Percentiles rank a stretch among this genome's conserved stretches.
Conservation (phyloP, 2,113 vertebrate genomes). For the Fregetta grallaria region DNA sequence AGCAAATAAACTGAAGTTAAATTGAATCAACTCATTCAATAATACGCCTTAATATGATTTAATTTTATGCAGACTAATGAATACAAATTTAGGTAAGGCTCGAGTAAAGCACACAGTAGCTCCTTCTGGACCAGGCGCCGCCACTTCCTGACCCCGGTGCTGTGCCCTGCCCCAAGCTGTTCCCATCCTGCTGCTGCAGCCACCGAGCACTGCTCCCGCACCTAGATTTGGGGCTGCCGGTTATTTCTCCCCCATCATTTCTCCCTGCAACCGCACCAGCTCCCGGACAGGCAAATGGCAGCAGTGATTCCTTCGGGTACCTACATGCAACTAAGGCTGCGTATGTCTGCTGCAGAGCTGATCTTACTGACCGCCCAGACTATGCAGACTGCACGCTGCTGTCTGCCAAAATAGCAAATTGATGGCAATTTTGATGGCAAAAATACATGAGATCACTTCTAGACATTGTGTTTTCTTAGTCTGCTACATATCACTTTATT, state of each 20-base stretch:
- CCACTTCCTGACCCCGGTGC: background rate
- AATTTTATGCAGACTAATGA: slow-evolving; percentile 69
- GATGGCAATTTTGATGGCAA: background rate
- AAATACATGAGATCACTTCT: background rate
- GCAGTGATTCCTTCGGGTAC: background rate
- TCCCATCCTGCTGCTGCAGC: background rate
- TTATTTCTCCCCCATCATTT: background rate
- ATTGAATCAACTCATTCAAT: slow-evolving; percentile 62
- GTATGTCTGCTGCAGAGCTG: accelerated
- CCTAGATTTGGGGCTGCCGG: background rate
- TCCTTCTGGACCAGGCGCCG: background rate
- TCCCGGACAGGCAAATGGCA: background rate
- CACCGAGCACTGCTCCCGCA: accelerated
- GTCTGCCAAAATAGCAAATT: too few relatives aligned
- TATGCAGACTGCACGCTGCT: accelerated
- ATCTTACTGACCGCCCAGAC: accelerated
- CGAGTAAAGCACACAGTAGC: background rate
- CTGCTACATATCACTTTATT: background rate
- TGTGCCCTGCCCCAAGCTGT: background rate
- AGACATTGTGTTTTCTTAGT: background rate
- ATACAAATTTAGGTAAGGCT: slow-evolving; percentile 39
- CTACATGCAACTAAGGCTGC: accelerated
- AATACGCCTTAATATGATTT: slow-evolving; percentile 59
- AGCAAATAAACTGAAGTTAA: slow-evolving; percentile 67
- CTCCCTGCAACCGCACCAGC: background rate